Evolutionary conservation across 2,888 invertebrate species (phyloP).

Genomic region (Drosophila ustulata): DNA sequence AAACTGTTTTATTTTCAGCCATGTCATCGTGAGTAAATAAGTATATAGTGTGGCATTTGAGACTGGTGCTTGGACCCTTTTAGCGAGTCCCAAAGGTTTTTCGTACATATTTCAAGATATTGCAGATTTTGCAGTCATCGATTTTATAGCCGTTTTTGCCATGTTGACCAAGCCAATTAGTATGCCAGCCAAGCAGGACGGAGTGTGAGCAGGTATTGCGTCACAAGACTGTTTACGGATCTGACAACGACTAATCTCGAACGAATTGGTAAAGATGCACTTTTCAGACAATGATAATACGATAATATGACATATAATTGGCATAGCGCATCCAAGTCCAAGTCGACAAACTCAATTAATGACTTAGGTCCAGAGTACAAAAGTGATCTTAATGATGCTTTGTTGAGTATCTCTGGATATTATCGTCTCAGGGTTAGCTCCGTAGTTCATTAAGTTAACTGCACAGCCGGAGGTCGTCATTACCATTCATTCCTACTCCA

Average conservation of each 20-base stretch:
- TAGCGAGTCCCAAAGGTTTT: conserved; percentile 4
- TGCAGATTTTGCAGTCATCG: conserved; percentile 9
- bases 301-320: conserved; percentile 48
- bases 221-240: conserved; percentile 34
- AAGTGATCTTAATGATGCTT: conserved; percentile 20
- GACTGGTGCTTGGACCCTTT: conserved; percentile 10
- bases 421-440: conserved; percentile 4
- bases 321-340: conserved; percentile 23
- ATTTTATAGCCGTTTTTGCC: conserved; percentile 36
- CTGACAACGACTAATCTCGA: conserved; percentile 14
- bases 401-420: conserved; percentile 7
- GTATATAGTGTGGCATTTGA: conserved; percentile 50
- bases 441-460: conserved; percentile 3
- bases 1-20: conserved; percentile 43
- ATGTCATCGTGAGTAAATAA: conserved; percentile 69
- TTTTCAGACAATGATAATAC: conserved; percentile 20
- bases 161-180: conserved; percentile 58
- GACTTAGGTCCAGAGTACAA: conserved; percentile 26
- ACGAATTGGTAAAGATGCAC: conserved; percentile 38
- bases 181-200: conserved; percentile 27
- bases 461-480: conserved; percentile 6
- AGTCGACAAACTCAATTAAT: conserved; percentile 32
- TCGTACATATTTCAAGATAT: not conserved
- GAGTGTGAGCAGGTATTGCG: conserved; percentile 19
- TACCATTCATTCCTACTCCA: not conserved